Base-by-base conservation (phyloP, 2,888 invertebrate genomes). In the Heliconius aoede region DNA sequence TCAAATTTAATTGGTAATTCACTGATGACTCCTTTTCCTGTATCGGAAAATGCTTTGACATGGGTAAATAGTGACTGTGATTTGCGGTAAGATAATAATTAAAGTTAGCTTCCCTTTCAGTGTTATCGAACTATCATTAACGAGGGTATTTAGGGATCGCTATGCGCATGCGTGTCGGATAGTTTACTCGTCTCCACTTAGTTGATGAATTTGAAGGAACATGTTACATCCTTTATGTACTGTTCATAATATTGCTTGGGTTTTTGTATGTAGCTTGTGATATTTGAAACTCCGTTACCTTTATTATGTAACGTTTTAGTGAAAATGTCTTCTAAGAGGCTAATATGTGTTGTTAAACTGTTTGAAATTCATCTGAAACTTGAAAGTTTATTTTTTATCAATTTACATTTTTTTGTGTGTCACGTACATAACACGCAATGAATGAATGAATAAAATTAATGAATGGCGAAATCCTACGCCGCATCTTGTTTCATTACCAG, bases 191-290 rank as follows among this genome's bases (percentile, higher is more conserved):
- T 68, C 28, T 62, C 36, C 73, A 76, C 76, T 72, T 68, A 62
- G 79, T 79, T 80, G 78, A 81, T 81, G 77, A 79, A 78, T 79
- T 81, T 79, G 21, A 72, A 77, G 79, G 76, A 71, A 64, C 68
- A 60, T 71, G 67, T 40, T 71, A 40, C 58, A 69, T 51, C 71
- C 71, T 64, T 71, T 77, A 71, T 65, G 73, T 32, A 62, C n/a
- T 61, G 36, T 69, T 9, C 62, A n/a, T 73, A 64, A 73, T 69
- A 73, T 61, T 69, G n/a, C 55, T 61, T 36, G n/a, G n/a, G n/a
- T n/a, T n/a, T n/a, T n/a, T n/a, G n/a, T n/a, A n/a, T n/a, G n/a
- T n/a, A n/a, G n/a, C n/a, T n/a, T n/a, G n/a, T n/a, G 51, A 58
- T 58, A 36, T 74, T 71, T 71, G 36, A 58, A 75, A 55, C 28